A percentile compares a stretch with the other conserved stretches of the same genome.
Evolutionary conservation across 2,797 vertebrate species (phyloP).

Genomic region (Cryptoblepharus egeriae): DNA sequence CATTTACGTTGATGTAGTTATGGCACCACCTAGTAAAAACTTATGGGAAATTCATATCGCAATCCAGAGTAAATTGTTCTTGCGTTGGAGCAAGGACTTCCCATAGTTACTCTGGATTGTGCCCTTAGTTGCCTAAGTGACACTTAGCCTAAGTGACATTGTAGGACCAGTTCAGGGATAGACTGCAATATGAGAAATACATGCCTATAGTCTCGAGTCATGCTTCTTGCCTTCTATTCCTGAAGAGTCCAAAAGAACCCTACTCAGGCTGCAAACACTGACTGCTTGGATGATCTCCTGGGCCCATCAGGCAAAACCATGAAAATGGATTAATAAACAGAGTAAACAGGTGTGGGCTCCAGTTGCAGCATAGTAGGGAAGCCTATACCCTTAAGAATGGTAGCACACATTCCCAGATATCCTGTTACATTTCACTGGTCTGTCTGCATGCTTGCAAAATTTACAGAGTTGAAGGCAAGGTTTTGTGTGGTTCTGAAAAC

Average conservation of each 20-base stretch:
- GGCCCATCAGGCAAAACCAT: background rate
- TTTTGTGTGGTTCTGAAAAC: conserved; percentile 14
- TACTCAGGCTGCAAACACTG: background rate
- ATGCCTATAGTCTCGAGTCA: background rate
- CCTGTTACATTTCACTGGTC: background rate
- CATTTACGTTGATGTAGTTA: no score
- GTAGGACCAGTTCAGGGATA: background rate
- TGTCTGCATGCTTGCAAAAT: conserved; percentile 13
- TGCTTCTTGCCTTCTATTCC: background rate
- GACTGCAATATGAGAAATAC: background rate
- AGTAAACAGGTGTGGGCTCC: background rate
- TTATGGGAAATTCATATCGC: no score
- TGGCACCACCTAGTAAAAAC: no score
- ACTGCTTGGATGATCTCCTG: background rate
- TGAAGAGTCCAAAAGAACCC: background rate
- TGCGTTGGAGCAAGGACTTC: no score
- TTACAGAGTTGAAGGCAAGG: conserved; percentile 13
- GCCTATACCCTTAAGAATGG: background rate
- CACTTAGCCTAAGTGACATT: background rate
- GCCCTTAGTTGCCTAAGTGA: no score
- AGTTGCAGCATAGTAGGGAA: background rate
- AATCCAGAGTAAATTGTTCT: no score
- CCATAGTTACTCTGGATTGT: no score
- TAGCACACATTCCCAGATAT: background rate
- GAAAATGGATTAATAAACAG: background rate